Conservation (phyloP, 2,113 vertebrate genomes). For the Chroicocephalus ridibundus region DNA sequence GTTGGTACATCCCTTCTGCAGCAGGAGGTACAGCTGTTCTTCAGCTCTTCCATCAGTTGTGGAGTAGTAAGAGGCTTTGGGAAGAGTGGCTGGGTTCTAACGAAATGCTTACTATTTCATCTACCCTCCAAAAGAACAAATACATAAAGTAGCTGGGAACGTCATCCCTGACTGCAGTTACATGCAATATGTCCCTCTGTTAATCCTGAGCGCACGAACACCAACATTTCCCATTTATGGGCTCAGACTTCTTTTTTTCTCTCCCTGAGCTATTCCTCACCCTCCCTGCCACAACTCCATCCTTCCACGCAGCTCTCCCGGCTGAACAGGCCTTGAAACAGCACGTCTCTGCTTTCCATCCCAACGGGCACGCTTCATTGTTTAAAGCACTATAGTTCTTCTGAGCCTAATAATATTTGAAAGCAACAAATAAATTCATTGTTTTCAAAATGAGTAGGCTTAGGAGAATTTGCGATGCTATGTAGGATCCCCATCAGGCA, state of each 20-base stretch:
- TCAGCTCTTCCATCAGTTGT: background rate
- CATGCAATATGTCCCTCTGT: background rate
- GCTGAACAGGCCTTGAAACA: background rate
- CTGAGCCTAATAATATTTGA: background rate
- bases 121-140: conserved; percentile 18
- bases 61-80: background rate
- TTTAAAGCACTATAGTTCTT: background rate
- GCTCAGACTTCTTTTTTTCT: background rate
- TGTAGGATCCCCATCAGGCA: background rate
- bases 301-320: background rate
- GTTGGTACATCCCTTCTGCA: background rate
- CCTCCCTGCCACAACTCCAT: background rate
- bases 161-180: background rate
- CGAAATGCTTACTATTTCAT: background rate
- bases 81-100: background rate
- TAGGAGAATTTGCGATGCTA: background rate
- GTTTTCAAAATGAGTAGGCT: background rate
- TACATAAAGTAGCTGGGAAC: background rate
- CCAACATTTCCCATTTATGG: conserved; percentile 7
- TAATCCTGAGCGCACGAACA: background rate
- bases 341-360: background rate
- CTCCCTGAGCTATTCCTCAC: background rate
- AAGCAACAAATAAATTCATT: conserved; percentile 5
- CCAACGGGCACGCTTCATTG: accelerated
- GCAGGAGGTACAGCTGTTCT: background rate